A percentile compares a stretch with the other conserved stretches of the same genome.
Conservation (phyloP, 2,113 vertebrate species). For the Echinops telfairi region DNA sequence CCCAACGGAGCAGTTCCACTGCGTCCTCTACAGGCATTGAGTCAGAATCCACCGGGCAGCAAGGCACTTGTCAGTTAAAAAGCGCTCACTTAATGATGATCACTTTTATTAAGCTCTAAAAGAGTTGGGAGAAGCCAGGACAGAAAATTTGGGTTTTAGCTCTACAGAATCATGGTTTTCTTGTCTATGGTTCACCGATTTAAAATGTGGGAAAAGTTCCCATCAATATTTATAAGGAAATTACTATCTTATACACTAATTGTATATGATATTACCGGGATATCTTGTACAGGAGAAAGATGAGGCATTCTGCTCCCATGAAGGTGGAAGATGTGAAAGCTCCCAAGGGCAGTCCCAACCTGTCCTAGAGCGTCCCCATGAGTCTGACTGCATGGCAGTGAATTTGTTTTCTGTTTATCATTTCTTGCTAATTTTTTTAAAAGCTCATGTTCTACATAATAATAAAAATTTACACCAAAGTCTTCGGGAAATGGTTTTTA, state of each 20-base stretch:
- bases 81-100: neutral
- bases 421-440: slow-evolving; percentile 20
- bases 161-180: neutral
- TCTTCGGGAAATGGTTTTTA: neutral
- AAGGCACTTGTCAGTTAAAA: neutral
- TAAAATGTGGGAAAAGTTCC: neutral
- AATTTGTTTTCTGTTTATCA: too few relatives aligned
- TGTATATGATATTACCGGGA: neutral
- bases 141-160: slow-evolving; percentile 15
- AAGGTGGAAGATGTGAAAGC: too few relatives aligned
- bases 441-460: neutral
- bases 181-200: neutral
- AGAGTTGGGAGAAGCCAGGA: neutral
- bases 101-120: slow-evolving; percentile 37
- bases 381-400: too few relatives aligned
- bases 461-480: neutral
- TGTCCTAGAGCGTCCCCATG: too few relatives aligned
- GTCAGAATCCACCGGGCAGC: neutral
- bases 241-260: neutral
- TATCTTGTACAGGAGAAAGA: too few relatives aligned
- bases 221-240: neutral
- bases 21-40: neutral
- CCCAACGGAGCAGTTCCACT: neutral
- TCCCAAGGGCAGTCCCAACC: too few relatives aligned
- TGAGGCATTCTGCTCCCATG: too few relatives aligned